Percentiles rank a stretch among this genome's conserved stretches.
Conservation (phyloP, 2,113 vertebrate genomes). For the Platichthys flesus region DNA sequence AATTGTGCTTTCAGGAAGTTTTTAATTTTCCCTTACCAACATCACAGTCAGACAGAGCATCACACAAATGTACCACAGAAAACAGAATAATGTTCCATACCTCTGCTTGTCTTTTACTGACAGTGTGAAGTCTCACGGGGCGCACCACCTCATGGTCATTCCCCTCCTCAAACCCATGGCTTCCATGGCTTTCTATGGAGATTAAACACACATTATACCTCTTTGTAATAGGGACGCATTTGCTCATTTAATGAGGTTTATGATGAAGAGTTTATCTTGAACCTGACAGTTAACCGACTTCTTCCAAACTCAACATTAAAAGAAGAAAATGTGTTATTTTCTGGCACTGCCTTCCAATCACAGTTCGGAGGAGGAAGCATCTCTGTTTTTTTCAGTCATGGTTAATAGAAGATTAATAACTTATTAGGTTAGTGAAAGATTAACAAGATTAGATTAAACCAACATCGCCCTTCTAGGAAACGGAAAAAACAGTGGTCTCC, state of each 20-base stretch:
- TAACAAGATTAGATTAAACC: no score
- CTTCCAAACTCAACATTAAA: no score
- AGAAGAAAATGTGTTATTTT: no score
- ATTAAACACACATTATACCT: neutral
- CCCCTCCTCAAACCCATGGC: slow-evolving; percentile 44
- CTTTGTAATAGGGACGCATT: neutral
- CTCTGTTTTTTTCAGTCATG: no score
- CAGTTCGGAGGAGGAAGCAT: no score
- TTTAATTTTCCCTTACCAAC: neutral
- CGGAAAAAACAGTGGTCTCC: no score
- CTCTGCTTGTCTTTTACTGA: slow-evolving; percentile 75
- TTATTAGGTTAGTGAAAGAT: no score
- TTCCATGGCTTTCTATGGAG: slow-evolving; percentile 62
- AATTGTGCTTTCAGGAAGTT: neutral
- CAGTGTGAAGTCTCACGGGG: slow-evolving; percentile 75
- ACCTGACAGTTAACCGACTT: no score
- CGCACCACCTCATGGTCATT: slow-evolving; percentile 76
- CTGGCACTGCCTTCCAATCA: no score
- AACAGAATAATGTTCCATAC: slow-evolving; percentile 38
- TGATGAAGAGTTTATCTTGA: neutral
- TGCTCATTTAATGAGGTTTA: neutral
- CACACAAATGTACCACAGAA: neutral
- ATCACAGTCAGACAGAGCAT: neutral
- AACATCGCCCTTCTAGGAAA: no score
- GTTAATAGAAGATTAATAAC: no score